Evolutionary conservation across 2,888 invertebrate species (phyloP).

Genomic region (Parnassius glacialis): DNA sequence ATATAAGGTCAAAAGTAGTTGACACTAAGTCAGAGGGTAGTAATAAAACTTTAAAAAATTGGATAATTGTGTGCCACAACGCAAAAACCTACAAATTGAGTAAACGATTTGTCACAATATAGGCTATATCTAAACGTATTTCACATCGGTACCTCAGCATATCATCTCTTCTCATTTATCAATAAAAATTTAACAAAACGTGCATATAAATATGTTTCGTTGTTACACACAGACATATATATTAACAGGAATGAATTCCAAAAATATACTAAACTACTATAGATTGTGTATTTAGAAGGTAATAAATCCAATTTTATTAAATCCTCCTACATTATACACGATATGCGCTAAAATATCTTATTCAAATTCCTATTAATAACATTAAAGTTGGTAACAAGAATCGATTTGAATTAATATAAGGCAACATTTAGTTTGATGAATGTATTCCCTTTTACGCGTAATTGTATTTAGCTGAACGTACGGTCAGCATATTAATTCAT

Average conservation of each 20-base stretch:
- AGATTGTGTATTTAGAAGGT: conserved; percentile 32
- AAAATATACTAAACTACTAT: conserved; percentile 31
- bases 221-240: conserved; percentile 40
- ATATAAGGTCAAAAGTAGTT: too few species aligned
- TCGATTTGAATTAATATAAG: conserved; percentile 39
- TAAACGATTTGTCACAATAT: too few species aligned
- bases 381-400: conserved; percentile 28
- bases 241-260: conserved; percentile 32
- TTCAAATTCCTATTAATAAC: conserved; percentile 29
- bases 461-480: not conserved
- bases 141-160: conserved; percentile 4
- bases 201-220: conserved; percentile 41
- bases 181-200: conserved; percentile 25
- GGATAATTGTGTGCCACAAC: too few species aligned
- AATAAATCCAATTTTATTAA: conserved; percentile 53
- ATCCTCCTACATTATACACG: conserved; percentile 41
- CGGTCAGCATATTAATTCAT: not conserved
- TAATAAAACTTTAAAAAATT: too few species aligned
- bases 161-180: not conserved
- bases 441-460: not conserved
- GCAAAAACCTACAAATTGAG: too few species aligned
- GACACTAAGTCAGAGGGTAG: too few species aligned
- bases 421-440: conserved; percentile 50
- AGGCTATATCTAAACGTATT: not conserved
- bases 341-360: conserved; percentile 44